Base-by-base conservation (phyloP, 2,113 vertebrate species). In the Chelonoidis abingdonii region DNA sequence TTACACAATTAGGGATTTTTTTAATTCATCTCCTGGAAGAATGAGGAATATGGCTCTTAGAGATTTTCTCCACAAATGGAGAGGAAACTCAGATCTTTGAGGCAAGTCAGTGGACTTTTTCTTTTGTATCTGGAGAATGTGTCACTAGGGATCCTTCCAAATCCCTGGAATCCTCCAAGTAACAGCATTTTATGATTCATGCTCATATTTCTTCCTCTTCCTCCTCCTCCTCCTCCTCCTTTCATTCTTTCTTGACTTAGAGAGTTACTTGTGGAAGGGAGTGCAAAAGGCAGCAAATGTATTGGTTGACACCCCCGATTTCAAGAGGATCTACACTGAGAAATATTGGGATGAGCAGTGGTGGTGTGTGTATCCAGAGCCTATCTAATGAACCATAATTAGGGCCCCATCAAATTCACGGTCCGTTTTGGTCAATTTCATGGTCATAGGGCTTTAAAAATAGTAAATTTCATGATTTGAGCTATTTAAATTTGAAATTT, bases 81-180 rank as follows among this genome's bases (percentile, higher is more conserved):
- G 14, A 82, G 11, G n/a, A 41, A 82, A 59, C n/a, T 41, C n/a
- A 6, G 35, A 86, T 75, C n/a, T n/a, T 72, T 29, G 25, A 54
- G 25, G 16, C 8, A 10, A 29, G 41, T 14, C 27, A 35, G 14
- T 53, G 54, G 35, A 22, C 72, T 21, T 62, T 27, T 53, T 22
- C 35, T 81, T 10, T 59, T 59, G 31, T 53, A 72, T 75, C 38
- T 72, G 49, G 31, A 72, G 22, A 81, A 69, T 82, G 35, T 44
- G 53, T 89, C 50, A 83, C 49, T 47, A 53, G 44, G 54, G 17
- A 31, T 17, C 41, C 21, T 89, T 82, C 50, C 38, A 54, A 65
- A 54, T 72, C 29, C 1, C 9, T 2, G 0, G 80, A 4, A 0
- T 44, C 56, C 65, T 89, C 25, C 35, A 22, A 54, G 5, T 8